Base-by-base conservation (phyloP, 2,797 vertebrate genomes). In the Sebastes minor region DNA sequence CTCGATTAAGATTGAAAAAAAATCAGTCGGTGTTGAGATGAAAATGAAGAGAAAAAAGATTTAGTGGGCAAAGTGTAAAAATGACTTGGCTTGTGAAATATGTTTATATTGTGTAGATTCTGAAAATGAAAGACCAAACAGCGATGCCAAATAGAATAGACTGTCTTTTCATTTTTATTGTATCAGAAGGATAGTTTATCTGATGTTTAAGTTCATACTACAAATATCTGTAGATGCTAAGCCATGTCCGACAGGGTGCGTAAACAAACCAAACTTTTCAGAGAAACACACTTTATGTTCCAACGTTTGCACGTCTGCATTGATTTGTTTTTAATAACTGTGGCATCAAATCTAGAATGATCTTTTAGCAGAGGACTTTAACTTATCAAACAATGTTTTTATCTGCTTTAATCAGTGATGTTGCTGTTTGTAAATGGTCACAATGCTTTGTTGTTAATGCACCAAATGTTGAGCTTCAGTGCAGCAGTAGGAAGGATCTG, bases 191-290 rank as follows among this genome's bases (percentile, higher is more conserved):
- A 56, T 35, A 55, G n/a, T 80, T 66, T 66, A 59, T 76, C 49
- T 76, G 57, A 73, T 35, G 20, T 80, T 78, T 85, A 18, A 76
- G 71, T 87, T 86, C 22, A 49, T 67, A 11, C 75, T 65, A 64
- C 66, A 75, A 13, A 80, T 60, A 80, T 23, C 57, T 81, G 60
- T 81, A 84, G 78, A 91, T 56, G 23, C 77, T 71, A 88, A 88
- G 85, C 87, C 91, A 91, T 86, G 85, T 80, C 87, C 12, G 6
- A 76, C 71, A 64, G 57, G 27, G 33, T 42, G 73, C 53, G 68
- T 80, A 60, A 62, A 78, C 52, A 71, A 85, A 82, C 63, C 83
- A 78, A 82, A 87, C 64, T 71, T 71, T 14, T 84, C 61, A 80
- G 49, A 78, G 53, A 75, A 61, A 68, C 13, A 38, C 35, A 57